phyloP scores from a whole-genome alignment of 2,888 invertebrate genomes.

The Hypomecis atomaria region DNA sequence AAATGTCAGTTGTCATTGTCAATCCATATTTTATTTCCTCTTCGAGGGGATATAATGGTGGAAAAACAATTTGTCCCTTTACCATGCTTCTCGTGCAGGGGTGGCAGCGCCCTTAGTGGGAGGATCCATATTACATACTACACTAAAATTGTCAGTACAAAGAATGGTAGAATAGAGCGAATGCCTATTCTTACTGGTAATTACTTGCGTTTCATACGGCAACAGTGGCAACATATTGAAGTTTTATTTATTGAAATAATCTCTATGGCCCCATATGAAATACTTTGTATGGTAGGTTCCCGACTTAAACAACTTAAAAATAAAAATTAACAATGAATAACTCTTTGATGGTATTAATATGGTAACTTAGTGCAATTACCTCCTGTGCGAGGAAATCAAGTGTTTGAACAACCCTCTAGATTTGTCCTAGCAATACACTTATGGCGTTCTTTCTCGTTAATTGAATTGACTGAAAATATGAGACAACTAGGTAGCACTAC shows the following conservation, averaged over 20 bases:
- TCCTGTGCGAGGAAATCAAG: conserved; percentile 2
- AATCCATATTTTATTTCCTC: too few species aligned
- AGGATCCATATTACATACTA: background rate
- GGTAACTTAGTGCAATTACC: conserved; percentile 1
- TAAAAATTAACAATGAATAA: background rate
- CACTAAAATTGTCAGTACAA: background rate
- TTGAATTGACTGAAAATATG: conserved; percentile 4
- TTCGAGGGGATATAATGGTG: too few species aligned
- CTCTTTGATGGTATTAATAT: background rate
- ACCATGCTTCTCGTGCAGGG: too few species aligned
- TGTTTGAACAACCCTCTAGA: background rate
- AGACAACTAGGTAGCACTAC: background rate
- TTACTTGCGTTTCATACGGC: background rate
- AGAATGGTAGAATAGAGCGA: background rate
- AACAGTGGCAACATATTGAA: background rate
- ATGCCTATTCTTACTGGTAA: conserved; percentile 4
- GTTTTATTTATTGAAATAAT: background rate
- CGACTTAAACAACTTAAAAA: background rate
- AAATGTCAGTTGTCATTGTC: too few species aligned
- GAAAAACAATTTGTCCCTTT: too few species aligned
- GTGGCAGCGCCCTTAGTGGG: background rate
- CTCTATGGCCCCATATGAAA: conserved; percentile 1
- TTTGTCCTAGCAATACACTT: background rate
- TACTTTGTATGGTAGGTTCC: background rate
- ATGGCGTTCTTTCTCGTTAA: background rate